These are phyloP conservation scores for Chrysopilus asiliformis DNA, from an alignment of 2,888 invertebrate genomes.

Conservation along the genomic window DNA sequence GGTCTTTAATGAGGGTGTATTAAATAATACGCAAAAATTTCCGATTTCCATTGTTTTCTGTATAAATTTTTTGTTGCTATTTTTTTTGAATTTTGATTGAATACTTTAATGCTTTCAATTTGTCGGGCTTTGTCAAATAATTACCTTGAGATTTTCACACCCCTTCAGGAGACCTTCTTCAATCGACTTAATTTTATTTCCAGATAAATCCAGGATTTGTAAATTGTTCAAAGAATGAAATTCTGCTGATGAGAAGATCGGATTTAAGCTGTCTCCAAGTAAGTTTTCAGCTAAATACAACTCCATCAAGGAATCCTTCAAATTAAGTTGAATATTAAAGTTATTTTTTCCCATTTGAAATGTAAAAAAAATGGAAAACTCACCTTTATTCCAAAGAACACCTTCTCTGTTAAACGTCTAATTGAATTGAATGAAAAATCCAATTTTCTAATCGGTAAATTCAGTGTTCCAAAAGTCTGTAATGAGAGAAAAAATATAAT, in stretches of 20 bases:
- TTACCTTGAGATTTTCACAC: constrained; percentile 59
- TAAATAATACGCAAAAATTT: no score
- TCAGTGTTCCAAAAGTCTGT: constrained; percentile 52
- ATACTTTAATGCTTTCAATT: no score
- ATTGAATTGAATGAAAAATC: constrained; percentile 76
- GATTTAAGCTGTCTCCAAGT: constrained; percentile 80
- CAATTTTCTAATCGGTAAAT: constrained; percentile 56
- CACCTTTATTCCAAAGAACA: constrained; percentile 49
- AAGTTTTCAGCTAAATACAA: constrained; percentile 64
- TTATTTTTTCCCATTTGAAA: no score
- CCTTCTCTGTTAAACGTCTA: constrained; percentile 61
- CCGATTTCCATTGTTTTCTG: no score
- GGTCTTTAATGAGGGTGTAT: no score
- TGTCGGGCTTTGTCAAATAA: no score
- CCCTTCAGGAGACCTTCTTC: constrained; percentile 80
- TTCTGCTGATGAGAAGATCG: constrained; percentile 78
- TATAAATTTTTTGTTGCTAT: no score
- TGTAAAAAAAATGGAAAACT: constrained; percentile 1
- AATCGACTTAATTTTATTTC: constrained; percentile 66
- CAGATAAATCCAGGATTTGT: constrained; percentile 61
- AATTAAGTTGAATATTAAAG: no score
- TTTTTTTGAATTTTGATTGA: no score
- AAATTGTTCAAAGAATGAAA: constrained; percentile 62
- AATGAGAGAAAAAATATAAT: constrained; percentile 6
- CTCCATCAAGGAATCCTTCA: constrained; percentile 51